Percentiles rank a stretch among this genome's conserved stretches.
phyloP scores from a whole-genome alignment of 1,140 invertebrate genomes.

The Diprion similis region DNA sequence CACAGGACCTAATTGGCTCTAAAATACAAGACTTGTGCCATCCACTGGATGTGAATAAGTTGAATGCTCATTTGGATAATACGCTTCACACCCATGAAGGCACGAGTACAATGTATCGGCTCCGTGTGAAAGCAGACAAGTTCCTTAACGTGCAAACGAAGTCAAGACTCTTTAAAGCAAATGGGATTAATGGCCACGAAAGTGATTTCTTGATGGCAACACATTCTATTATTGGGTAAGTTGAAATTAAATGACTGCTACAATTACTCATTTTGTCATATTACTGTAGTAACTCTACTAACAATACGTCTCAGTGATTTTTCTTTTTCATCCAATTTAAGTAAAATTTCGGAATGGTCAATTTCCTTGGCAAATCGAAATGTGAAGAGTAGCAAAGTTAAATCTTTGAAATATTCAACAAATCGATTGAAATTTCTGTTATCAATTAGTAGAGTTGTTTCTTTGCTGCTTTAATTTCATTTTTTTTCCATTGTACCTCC shows the following conservation, averaged over 20 bases:
- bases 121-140: conserved; percentile 77
- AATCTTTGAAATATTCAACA: too few species aligned
- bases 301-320: too few species aligned
- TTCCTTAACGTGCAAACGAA: conserved; percentile 88
- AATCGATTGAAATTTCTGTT: too few species aligned
- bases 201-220: conserved; percentile 91
- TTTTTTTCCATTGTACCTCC: neutral
- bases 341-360: neutral
- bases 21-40: conserved; percentile 81
- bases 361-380: neutral
- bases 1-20: conserved; percentile 70
- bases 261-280: too few species aligned
- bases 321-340: neutral
- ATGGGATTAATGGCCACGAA: conserved; percentile 69
- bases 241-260: conserved; percentile 22
- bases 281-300: too few species aligned
- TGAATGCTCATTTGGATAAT: conserved; percentile 79
- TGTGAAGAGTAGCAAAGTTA: too few species aligned
- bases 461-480: too few species aligned
- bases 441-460: too few species aligned
- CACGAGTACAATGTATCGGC: conserved; percentile 78
- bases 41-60: conserved; percentile 74
- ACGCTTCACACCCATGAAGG: conserved; percentile 71
- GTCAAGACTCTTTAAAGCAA: conserved; percentile 82
- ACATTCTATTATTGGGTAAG: conserved; percentile 81